Evolutionary conservation across 1,140 invertebrate species (phyloP), one percentile per base, ranked within the genome.

Genomic region (Arctopsyche grandis): DNA sequence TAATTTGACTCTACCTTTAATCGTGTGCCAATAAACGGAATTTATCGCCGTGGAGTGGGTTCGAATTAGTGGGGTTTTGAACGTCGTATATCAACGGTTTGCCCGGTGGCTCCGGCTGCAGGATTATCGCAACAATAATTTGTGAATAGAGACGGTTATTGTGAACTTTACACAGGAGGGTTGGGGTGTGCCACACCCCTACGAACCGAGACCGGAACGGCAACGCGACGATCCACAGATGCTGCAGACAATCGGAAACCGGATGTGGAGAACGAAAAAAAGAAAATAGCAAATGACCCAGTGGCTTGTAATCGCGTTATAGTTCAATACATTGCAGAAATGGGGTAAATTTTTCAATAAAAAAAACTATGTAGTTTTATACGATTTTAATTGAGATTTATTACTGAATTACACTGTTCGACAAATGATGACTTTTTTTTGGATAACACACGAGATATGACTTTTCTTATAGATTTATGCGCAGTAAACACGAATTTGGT

Each of bases 101-200:
- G 29, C 29, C 29, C 29, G 29, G 29, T 38, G 29, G 29, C 29
- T 38, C 29, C 29, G 29, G 7, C 48, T 12, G 16, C 16, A 22
- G 60, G 21, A 66, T 66, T 66, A 66, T 66, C 60, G 14, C 19
- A 29, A 29, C 60, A 66, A 66, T 66, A 66, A 66, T 66, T 66
- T 66, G 60, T 12, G 19, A 21, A 10, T 58, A 58, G 52, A 16
- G 21, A 58, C 7, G 60, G 19, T n/a, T 22, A 22, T 66, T 66
- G 52, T 58, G 52, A 16, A 58, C 52, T 21, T 58, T 21, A 58
- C n/a, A n/a, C n/a, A 10, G 10, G 21, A 58, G n/a, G 52, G 21
- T 58, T 1, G 21, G 52, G 52, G 52, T 21, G 5, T 10, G 29
- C 29, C 12, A 10, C 48, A 52, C 10, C 29, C 29, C 29, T 5